Evolutionary conservation across 1,140 invertebrate genomes (phyloP).

Genomic region (Penaeus japonicus): DNA sequence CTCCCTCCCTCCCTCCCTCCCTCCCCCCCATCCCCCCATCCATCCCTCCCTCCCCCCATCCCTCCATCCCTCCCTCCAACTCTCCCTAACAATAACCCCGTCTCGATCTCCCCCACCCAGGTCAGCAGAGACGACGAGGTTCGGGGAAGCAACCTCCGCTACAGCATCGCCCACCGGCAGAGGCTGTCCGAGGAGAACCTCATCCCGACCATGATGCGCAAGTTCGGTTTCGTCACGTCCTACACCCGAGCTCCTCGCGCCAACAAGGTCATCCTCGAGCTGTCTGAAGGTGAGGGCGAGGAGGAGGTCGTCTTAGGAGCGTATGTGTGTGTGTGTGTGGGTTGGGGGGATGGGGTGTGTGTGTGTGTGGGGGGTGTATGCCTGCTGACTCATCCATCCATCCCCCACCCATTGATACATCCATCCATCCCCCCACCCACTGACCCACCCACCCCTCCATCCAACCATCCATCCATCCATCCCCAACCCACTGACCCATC

Average conservation of each 20-base stretch:
- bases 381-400: too few species aligned
- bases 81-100: not conserved
- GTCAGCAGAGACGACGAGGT: conserved; percentile 21
- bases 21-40: too few species aligned
- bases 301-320: not conserved
- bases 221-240: conserved; percentile 39
- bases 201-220: not conserved
- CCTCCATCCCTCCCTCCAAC: not conserved
- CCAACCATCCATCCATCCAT: not conserved
- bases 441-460: too few species aligned
- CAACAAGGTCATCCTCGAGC: conserved; percentile 16
- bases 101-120: not conserved
- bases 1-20: too few species aligned
- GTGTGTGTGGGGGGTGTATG: too few species aligned
- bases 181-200: not conserved
- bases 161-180: conserved; percentile 18
- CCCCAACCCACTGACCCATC: not conserved
- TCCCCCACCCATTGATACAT: too few species aligned
- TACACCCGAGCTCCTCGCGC: conserved; percentile 25
- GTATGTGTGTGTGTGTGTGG: not conserved
- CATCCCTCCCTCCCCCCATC: not conserved
- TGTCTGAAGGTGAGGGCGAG: not conserved
- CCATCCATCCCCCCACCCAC: too few species aligned
- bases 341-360: not conserved
- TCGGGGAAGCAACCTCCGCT: conserved; percentile 12